Conservation (phyloP, 2,113 vertebrate genomes). For the Ptilonorhynchus violaceus region DNA sequence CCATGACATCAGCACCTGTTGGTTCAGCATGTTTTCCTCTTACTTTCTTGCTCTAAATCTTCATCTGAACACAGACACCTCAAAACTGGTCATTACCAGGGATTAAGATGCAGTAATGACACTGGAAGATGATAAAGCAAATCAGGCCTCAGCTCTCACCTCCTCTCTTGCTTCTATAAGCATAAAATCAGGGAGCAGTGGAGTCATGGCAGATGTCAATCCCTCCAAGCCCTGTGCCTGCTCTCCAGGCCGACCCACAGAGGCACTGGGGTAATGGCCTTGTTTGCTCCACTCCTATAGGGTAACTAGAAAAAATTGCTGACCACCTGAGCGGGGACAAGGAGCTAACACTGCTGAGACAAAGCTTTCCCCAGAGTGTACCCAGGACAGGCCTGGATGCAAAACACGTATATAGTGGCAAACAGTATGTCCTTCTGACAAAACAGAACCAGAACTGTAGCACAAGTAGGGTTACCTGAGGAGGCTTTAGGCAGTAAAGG, state of each 20-base stretch:
- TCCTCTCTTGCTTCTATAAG: neutral
- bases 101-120: neutral
- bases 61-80: rapidly evolving
- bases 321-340: neutral
- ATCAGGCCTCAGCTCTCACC: neutral
- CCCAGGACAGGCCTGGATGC: neutral
- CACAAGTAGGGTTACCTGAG: neutral
- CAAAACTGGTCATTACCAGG: neutral
- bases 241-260: neutral
- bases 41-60: neutral
- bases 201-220: rapidly evolving
- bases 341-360: neutral
- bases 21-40: rapidly evolving
- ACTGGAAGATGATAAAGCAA: neutral
- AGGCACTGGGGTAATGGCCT: neutral
- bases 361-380: neutral
- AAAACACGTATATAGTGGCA: neutral
- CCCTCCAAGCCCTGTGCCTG: neutral
- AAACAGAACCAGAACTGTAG: neutral
- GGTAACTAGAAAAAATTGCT: neutral
- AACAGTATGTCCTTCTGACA: neutral
- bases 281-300: neutral
- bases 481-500: neutral
- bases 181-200: neutral
- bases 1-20: rapidly evolving